These are phyloP conservation scores for Orbicella faveolata DNA, from an alignment of 64 coral and sea anemone genomes.

Conservation along the genomic window DNA sequence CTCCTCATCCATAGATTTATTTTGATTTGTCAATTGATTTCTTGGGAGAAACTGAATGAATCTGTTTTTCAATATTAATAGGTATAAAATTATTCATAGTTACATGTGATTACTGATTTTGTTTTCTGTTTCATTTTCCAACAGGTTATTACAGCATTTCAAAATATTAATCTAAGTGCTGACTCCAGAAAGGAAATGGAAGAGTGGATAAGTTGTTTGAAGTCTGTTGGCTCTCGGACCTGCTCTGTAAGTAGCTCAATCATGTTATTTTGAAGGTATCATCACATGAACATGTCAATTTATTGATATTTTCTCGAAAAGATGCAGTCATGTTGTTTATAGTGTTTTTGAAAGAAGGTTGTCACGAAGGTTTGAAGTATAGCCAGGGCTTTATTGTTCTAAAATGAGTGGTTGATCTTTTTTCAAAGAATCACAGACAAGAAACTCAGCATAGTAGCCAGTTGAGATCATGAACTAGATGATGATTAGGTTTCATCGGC, in stretches of 20 bases:
- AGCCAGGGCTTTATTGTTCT: too few relatives aligned
- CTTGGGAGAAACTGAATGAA: too few relatives aligned
- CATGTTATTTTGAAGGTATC: background rate
- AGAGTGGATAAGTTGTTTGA: constrained; percentile 91
- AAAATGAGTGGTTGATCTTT: too few relatives aligned
- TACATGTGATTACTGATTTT: background rate
- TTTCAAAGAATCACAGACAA: too few relatives aligned
- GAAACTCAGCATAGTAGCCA: too few relatives aligned
- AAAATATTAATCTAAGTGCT: constrained; percentile 81
- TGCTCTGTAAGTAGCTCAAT: constrained; percentile 65
- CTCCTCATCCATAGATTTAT: too few relatives aligned
- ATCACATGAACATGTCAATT: background rate
- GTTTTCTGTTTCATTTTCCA: background rate
- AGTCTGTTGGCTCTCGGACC: constrained; percentile 54
- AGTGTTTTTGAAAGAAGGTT: too few relatives aligned
- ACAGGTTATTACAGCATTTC: constrained; percentile 92
- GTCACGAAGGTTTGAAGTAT: too few relatives aligned
- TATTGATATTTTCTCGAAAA: background rate
- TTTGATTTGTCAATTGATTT: too few relatives aligned
- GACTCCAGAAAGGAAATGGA: constrained; percentile 97
- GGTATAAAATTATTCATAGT: background rate
- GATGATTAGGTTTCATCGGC: background rate
- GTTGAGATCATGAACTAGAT: too few relatives aligned
- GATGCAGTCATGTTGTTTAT: too few relatives aligned
- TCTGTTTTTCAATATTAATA: too few relatives aligned